Evolutionary conservation across 2,797 vertebrate genomes (phyloP), one percentile per base, ranked within the genome.

Genomic region (Mormyrus hasselquistii): DNA sequence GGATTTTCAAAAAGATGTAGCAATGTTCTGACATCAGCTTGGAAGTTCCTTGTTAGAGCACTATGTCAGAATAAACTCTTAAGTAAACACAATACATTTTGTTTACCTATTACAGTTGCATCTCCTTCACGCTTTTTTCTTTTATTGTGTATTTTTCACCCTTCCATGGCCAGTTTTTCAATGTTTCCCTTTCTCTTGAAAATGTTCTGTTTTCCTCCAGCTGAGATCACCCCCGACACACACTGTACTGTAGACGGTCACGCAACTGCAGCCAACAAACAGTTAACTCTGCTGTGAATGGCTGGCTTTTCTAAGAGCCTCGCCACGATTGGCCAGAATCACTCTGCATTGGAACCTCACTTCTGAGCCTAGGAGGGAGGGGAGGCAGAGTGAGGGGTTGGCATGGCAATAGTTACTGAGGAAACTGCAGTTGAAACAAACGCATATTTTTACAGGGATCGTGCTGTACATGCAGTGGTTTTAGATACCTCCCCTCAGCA

Each of bases 381-480:
- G 92, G 89, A 88, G 84, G 82, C 19, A 49, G n/a, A 34, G 59
- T 1, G 87, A 69, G 55, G 49, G 50, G 94, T 94, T 95, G 94
- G 93, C 93, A 94, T 94, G 94, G 93, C 94, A 94, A 94, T 94
- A 92, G 94, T 95, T 93, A 93, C 94, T 93, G 92, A 82, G 94
- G 93, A 93, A 92, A 94, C 94, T 91, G 90, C 90, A 92, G 92
- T 94, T 95, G 92, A 95, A 95, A 95, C 93, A 95, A 94, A 95
- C 90, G 92, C 90, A 91, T 90, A 90, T 91, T 88, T 91, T 90
- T 69, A 87, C 53, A 91, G 89, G 93, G 93, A 92, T 92, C 16
- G 52, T 38, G 57, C 57, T 25, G 50, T 44, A 87, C 85, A 59
- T 57, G 53, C 85, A 59, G 12, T 55, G 52, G 53, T 41, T 87